These are phyloP conservation scores for Drosophila neotestacea DNA, from an alignment of 2,888 invertebrate genomes.

Conservation along the genomic window DNA sequence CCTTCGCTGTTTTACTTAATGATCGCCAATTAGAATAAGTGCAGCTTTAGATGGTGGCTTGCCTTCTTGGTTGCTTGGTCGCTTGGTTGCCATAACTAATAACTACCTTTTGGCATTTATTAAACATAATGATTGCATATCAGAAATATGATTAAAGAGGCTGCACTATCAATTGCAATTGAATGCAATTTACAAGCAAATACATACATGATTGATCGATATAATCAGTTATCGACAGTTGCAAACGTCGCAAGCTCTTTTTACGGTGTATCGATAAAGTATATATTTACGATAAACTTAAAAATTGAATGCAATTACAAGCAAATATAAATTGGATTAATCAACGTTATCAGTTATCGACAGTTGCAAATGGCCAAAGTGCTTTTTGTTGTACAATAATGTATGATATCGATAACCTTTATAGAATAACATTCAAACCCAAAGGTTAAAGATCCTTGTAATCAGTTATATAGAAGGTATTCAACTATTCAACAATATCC, in stretches of 20 bases:
- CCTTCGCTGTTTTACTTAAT: constrained; percentile 55
- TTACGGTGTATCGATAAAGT: background rate
- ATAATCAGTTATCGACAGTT: constrained; percentile 3
- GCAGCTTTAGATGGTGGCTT: constrained; percentile 32
- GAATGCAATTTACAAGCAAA: constrained; percentile 53
- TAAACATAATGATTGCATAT: constrained; percentile 72
- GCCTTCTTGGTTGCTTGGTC: background rate
- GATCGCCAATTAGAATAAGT: constrained; percentile 77
- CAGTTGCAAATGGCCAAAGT: too few relatives aligned
- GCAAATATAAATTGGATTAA: too few relatives aligned
- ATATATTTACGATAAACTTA: background rate
- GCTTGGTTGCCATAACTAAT: constrained; percentile 49
- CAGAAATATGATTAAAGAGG: constrained; percentile 29
- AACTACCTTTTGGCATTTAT: constrained; percentile 76
- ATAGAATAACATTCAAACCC: too few relatives aligned
- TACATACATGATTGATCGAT: constrained; percentile 13
- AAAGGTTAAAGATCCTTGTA: too few relatives aligned
- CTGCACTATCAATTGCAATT: constrained; percentile 44
- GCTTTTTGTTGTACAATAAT: too few relatives aligned
- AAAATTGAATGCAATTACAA: background rate
- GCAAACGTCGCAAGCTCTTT: background rate
- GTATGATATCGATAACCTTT: too few relatives aligned
- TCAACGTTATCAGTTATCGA: too few relatives aligned
- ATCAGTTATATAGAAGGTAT: too few relatives aligned
- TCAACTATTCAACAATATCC: too few relatives aligned